phyloP scores from a whole-genome alignment of 1,140 invertebrate species.

The Neodiprion lecontei region DNA sequence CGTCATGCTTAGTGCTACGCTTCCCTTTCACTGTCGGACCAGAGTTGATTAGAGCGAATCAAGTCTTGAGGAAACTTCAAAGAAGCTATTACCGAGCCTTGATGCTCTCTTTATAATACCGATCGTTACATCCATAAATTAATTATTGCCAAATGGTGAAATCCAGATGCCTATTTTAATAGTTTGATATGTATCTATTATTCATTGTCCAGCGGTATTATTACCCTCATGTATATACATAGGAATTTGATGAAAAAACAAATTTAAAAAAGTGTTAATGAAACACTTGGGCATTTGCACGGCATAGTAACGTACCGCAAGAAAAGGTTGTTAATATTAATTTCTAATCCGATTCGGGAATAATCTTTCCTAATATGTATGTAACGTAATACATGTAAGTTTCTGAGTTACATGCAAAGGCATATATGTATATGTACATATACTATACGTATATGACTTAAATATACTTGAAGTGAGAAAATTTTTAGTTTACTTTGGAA shows the following conservation, averaged over 20 bases:
- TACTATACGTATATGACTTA: no score
- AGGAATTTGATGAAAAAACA: not conserved
- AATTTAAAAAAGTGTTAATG: not conserved
- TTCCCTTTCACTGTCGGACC: constrained; percentile 6
- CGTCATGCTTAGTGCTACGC: constrained; percentile 6
- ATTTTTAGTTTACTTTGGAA: no score
- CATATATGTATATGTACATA: not conserved
- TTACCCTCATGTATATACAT: no score
- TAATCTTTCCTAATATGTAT: constrained; percentile 31
- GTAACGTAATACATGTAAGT: constrained; percentile 14
- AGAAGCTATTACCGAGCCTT: not conserved
- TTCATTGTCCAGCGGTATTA: not conserved
- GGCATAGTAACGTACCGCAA: constrained; percentile 23
- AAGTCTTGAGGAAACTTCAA: constrained; percentile 3
- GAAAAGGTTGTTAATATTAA: constrained; percentile 44
- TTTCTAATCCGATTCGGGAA: constrained; percentile 32
- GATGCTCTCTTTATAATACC: not conserved
- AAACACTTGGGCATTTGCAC: constrained; percentile 33
- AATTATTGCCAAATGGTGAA: not conserved
- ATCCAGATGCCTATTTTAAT: not conserved
- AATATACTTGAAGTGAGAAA: no score
- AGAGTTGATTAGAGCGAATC: constrained; percentile 2
- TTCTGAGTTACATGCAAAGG: constrained; percentile 8
- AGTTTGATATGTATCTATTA: not conserved
- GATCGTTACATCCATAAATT: not conserved